These are phyloP conservation scores for Callyntrura sp. DNA, from an alignment of 2,888 invertebrate genomes.

Conservation along the genomic window DNA sequence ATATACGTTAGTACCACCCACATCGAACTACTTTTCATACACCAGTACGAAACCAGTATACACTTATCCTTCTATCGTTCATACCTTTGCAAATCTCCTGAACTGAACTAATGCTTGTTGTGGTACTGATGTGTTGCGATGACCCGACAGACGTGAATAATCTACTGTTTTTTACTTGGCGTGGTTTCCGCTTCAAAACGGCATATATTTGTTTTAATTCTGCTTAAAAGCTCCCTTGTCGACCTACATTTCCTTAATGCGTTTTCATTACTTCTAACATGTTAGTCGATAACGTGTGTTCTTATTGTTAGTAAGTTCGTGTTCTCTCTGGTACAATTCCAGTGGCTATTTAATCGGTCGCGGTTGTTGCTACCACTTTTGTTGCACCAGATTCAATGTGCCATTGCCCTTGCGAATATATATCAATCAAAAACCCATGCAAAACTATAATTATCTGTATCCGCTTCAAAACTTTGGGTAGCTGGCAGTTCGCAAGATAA, in stretches of 20 bases:
- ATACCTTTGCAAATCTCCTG: too few relatives aligned
- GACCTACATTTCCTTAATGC: conserved; percentile 21
- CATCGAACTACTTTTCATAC: conserved; percentile 11
- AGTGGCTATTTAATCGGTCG: background rate
- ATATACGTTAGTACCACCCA: conserved; percentile 58
- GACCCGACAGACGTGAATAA: conserved; percentile 1
- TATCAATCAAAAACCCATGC: conserved; percentile 68
- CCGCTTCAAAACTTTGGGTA: conserved; percentile 33
- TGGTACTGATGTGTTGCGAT: too few relatives aligned
- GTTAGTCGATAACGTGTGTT: background rate
- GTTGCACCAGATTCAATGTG: conserved; percentile 31
- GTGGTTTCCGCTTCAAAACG: background rate
- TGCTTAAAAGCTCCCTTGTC: too few relatives aligned
- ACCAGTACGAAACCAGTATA: too few relatives aligned
- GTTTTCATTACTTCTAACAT: background rate
- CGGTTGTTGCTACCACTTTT: background rate
- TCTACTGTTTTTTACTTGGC: too few relatives aligned
- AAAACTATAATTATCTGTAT: conserved; percentile 63
- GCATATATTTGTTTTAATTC: conserved; percentile 39
- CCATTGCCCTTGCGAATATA: conserved; percentile 42
- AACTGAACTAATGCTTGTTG: too few relatives aligned
- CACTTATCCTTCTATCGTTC: too few relatives aligned
- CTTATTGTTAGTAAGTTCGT: background rate
- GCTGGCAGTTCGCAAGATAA: too few relatives aligned
- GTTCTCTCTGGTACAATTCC: background rate